phyloP scores from a whole-genome alignment of 2,113 vertebrate genomes.

The Benitochromis conjunctus region DNA sequence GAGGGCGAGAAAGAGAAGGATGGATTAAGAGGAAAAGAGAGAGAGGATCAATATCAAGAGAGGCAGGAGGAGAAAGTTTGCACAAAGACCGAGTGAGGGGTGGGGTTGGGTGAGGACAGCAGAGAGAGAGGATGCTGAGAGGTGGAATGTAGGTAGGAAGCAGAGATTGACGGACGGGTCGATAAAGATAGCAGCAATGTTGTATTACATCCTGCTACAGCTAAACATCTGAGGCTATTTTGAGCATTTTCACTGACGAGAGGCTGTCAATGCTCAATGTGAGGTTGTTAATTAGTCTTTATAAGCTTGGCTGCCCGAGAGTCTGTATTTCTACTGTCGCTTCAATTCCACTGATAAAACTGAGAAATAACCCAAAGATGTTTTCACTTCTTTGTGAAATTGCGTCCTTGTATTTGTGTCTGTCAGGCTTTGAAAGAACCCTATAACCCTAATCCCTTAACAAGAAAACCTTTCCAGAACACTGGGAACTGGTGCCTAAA shows the following conservation, averaged over 20 bases:
- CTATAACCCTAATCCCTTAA: background rate
- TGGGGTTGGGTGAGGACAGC: background rate
- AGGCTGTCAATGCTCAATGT: background rate
- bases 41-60: conserved; percentile 51
- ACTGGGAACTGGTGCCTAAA: background rate
- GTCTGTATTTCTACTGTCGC: background rate
- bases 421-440: background rate
- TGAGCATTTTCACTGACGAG: background rate
- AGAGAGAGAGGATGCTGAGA: background rate
- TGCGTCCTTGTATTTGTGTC: background rate
- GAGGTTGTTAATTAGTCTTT: background rate
- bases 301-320: background rate
- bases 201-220: background rate
- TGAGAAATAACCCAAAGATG: background rate
- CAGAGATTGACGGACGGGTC: background rate
- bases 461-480: background rate
- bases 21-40: background rate
- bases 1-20: conserved; percentile 1
- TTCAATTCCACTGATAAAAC: background rate
- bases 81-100: conserved; percentile 18
- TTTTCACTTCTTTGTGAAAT: background rate
- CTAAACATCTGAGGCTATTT: background rate
- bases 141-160: background rate
- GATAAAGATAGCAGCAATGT: background rate
- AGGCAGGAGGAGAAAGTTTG: conserved; percentile 51